Base-by-base conservation (phyloP, 2,797 vertebrate genomes). In the Acrocephalus scirpaceus region DNA sequence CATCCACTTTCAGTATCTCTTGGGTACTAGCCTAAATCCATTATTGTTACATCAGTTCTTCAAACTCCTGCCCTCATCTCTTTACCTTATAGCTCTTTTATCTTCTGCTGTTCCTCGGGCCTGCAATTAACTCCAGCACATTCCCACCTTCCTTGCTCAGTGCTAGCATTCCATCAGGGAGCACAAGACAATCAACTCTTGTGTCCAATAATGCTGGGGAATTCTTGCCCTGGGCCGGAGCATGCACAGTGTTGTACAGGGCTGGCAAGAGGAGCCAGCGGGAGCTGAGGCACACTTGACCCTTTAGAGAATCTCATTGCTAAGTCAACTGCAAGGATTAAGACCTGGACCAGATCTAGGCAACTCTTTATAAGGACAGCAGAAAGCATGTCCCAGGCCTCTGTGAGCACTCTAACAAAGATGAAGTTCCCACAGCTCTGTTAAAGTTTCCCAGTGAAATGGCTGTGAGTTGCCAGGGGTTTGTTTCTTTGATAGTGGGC, bases 241-340 rank as follows among this genome's bases (percentile, higher is more conserved):
- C 44, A 76, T 0, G 0, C 27, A 40, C 38, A 61, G n/a, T 15
- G 26, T 13, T 40, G 25, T 3, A 1, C 7, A 18, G 40, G 58
- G 34, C 18, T 79, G 77, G 26, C 56, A 95, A 87, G 44, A 65
- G 26, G 6, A 83, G 58, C 2, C 32, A 62, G 36, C 0, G 0
- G 27, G 10, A 82, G 36, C 0, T 34, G 50, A 26, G 54, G 18
- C 45, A 74, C 1, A 1, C n/a, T 48, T 3, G 1, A 18, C 16
- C 50, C 32, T 73, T 85, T 20, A n/a, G 48, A 89, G 34, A 90
- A 72, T 50, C 74, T 85, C 16, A 73, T 47, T 8, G 14, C 34
- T 66, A 81, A 27, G 25, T 61, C 67, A 77, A 30, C 30, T 64
- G 38, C 45, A 72, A 61, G 57, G 54, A 72, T 48, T n/a, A 34